Evolutionary conservation across 1,140 invertebrate genomes (phyloP).

Genomic region (Cydia fagiglandana): DNA sequence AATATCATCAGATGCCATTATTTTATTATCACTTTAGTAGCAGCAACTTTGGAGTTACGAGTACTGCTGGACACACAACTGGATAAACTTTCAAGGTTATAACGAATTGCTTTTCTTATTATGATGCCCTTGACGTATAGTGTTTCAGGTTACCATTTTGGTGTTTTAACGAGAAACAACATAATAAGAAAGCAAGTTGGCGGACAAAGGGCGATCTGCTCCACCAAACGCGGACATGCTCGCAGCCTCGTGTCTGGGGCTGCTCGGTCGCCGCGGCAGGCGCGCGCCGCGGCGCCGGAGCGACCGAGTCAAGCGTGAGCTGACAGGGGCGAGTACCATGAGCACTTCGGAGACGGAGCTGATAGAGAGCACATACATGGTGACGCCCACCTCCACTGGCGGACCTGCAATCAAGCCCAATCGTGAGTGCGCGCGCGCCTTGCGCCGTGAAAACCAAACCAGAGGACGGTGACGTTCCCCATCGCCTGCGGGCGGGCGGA

Average conservation of each 20-base stretch:
- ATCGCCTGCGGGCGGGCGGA: constrained; percentile 48
- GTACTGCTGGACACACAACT: constrained; percentile 73
- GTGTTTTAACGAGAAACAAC: constrained; percentile 45
- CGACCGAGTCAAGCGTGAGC: constrained; percentile 61
- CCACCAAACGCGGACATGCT: constrained; percentile 75
- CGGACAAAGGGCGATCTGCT: constrained; percentile 70
- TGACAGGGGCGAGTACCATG: constrained; percentile 87
- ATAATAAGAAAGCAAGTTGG: constrained; percentile 76
- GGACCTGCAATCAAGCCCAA: constrained; percentile 88
- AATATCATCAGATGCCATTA: constrained; percentile 52
- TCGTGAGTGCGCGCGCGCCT: constrained; percentile 62
- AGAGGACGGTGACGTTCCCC: constrained; percentile 74
- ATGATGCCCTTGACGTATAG: constrained; percentile 48
- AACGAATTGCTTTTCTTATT: constrained; percentile 74
- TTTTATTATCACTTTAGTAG: constrained; percentile 42
- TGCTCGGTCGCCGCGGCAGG: constrained; percentile 65
- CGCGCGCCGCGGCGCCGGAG: constrained; percentile 47
- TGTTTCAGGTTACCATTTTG: constrained; percentile 15
- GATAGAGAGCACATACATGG: constrained; percentile 98
- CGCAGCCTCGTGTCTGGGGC: constrained; percentile 71
- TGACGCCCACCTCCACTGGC: constrained; percentile 96
- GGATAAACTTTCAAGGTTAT: constrained; percentile 57
- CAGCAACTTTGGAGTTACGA: constrained; percentile 75
- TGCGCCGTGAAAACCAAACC: constrained; percentile 78
- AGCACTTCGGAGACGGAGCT: constrained; percentile 98